Evolutionary conservation across 2,888 invertebrate species (phyloP), one percentile per base, ranked within the genome.

Genomic region (Cataglyphis rosenhaueri): DNA sequence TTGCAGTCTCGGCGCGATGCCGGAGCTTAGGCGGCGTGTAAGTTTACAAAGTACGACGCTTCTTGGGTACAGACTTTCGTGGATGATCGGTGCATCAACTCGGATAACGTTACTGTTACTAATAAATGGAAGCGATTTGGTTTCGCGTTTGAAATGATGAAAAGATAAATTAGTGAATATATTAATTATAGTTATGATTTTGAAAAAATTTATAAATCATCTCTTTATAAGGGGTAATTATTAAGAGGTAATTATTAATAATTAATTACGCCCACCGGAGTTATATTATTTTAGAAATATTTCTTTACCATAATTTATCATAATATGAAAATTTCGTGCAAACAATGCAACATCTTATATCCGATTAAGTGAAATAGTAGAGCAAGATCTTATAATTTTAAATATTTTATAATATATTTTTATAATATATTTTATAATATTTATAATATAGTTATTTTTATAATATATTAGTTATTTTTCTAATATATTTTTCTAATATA

Each of bases 31-130:
- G 71, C 82, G 81, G 57, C 88, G 83, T 81, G 85, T 84, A 84
- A 87, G 82, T 88, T 88, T 87, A 83, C 87, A 82, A 84, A 84
- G 82, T 83, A 84, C 86, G 59, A 74, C 81, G 61, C 61, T 73
- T 82, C 52, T 79, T 71, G 41, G 41, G 81, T 41, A 55, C 59
- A 35, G 66, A 76, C 55, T 81, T 87, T 84, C 75, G 61, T 73
- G 59, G 25, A 48, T 75, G 59, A 59, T 68, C 70, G 59, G 5
- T 12, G 35, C 41, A 21, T 44, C 44, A 52, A 59, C 59, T 32
- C 44, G 59, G 70, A 32, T 70, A 66, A 57, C 29, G 64, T 66
- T 41, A 9, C 66, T 48, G 29, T 29, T 57, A 55, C n/a, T 41
- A 55, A n/a, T 52, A n/a, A 66, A 66, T 57, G n/a, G 2, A 32